Conservation (phyloP, 2,888 invertebrate genomes). For the Polydrusus cervinus region DNA sequence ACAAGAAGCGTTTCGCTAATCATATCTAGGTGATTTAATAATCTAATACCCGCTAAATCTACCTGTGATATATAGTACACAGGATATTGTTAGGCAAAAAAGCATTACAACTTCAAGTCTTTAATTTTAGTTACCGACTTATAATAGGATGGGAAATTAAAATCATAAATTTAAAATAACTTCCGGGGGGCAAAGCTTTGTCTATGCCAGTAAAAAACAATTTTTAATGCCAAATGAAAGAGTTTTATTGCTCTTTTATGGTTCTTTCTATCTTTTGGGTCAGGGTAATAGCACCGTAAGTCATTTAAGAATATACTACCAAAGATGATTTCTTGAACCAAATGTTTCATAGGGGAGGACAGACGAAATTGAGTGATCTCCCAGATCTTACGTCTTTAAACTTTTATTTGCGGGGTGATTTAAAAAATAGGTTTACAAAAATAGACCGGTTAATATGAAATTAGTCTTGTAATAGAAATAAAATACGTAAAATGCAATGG, state of each 20-base stretch:
- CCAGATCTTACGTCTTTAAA: no score
- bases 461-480: no score
- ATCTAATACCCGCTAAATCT: constrained; percentile 2
- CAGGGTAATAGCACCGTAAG: constrained; percentile 11
- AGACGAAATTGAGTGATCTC: no score
- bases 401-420: no score
- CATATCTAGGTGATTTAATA: background rate
- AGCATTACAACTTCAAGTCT: constrained; percentile 2
- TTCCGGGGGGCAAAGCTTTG: constrained; percentile 16
- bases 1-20: background rate
- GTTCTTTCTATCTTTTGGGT: background rate
- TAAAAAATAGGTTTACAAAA: no score
- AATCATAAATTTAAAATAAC: constrained; percentile 28
- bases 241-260: constrained; percentile 17
- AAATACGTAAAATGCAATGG: no score
- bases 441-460: no score
- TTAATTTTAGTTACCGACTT: constrained; percentile 27
- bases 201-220: constrained; percentile 2
- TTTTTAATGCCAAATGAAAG: constrained; percentile 17
- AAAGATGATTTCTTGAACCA: no score
- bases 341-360: no score
- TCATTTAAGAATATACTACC: no score
- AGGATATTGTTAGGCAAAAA: constrained; percentile 23
- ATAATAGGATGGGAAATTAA: constrained; percentile 25
- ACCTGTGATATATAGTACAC: constrained; percentile 22